Evolutionary conservation across 2,113 vertebrate genomes (phyloP).

Genomic region (Catharus minimus): DNA sequence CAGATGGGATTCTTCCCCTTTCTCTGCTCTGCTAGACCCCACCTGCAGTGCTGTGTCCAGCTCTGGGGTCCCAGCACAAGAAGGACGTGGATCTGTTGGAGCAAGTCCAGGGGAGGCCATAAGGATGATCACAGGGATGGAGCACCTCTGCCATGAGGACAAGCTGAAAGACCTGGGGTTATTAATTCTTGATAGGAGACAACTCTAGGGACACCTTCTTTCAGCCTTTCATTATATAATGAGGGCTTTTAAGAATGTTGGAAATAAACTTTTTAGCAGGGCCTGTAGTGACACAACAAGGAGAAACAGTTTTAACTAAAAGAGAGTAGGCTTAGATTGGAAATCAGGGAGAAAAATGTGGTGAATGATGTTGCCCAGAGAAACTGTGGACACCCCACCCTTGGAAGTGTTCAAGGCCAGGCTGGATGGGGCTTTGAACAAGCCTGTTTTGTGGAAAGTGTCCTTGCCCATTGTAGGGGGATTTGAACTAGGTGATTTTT

Average conservation of each 20-base stretch:
- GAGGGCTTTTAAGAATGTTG: background rate
- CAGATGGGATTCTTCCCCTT: background rate
- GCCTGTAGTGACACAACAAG: fast-evolving
- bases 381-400: fast-evolving
- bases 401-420: background rate
- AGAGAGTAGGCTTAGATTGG: background rate
- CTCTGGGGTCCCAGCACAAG: background rate
- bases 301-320: background rate
- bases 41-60: background rate
- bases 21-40: background rate
- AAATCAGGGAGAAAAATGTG: background rate
- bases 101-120: background rate
- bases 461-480: fast-evolving
- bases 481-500: background rate
- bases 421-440: background rate
- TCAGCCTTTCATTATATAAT: background rate
- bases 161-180: background rate
- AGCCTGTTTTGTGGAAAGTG: background rate
- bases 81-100: background rate
- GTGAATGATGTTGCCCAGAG: background rate
- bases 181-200: background rate
- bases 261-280: background rate
- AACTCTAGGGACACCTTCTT: fast-evolving
- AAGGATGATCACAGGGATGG: background rate
- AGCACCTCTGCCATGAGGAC: fast-evolving